Percentiles rank a stretch among this genome's conserved stretches.
These are phyloP conservation scores for Alouatta palliata DNA, from an alignment of 2,113 vertebrate genomes.

Conservation along the genomic window DNA sequence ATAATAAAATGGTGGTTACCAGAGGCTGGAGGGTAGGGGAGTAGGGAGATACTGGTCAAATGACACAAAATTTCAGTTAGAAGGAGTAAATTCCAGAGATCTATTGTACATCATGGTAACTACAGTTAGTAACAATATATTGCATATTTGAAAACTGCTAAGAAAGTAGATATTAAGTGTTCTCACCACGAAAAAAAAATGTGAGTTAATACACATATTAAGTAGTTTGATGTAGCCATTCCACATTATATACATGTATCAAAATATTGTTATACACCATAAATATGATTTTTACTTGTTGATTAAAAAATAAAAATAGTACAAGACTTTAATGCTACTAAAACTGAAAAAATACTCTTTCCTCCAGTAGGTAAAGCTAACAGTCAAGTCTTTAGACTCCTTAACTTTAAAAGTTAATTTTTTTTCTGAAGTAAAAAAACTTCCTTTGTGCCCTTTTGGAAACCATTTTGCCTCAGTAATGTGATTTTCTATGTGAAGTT, in stretches of 20 bases:
- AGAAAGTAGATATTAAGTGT: not conserved
- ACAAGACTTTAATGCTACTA: not conserved
- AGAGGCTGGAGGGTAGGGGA: not conserved
- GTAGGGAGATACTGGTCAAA: not conserved
- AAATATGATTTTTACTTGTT: not conserved
- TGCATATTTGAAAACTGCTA: not conserved
- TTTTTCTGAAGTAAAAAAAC: not conserved
- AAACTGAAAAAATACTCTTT: conserved; percentile 18
- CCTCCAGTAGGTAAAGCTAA: not conserved
- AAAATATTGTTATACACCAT: not conserved
- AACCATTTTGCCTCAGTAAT: conserved; percentile 5
- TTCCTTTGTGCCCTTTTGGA: not conserved
- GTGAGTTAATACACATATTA: not conserved
- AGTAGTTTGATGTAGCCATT: not conserved
- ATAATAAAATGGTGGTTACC: not conserved
- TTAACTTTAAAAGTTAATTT: not conserved
- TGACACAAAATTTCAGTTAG: not conserved
- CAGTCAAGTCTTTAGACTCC: not conserved
- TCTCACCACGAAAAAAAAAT: not conserved
- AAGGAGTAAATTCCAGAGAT: not conserved
- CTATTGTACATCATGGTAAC: not conserved
- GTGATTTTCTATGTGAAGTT: not conserved
- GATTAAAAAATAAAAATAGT: not conserved
- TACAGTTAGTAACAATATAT: not conserved
- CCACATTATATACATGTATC: not conserved